Evolutionary conservation across 2,113 vertebrate species (phyloP), one percentile per base, ranked within the genome.

Genomic region (Coreoperca whiteheadi): DNA sequence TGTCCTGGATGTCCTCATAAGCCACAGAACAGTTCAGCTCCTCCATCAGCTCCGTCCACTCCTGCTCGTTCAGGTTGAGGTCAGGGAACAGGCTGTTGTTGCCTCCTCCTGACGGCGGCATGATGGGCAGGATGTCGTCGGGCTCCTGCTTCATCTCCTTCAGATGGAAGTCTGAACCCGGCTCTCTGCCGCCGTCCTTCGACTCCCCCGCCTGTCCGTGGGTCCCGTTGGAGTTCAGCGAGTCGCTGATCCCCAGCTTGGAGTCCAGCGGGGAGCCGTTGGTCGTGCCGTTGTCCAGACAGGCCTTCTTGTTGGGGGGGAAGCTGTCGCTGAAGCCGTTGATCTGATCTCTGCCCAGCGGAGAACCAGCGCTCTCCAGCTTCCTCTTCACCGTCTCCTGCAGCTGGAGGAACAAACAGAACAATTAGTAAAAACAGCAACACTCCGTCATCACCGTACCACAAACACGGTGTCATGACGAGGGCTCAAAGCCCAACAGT

Each of bases 141-240:
- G 98, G 98, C 92, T 99, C 98, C 89, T 99, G 98, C 93, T 99
- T 99, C 94, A 98, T 95, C 84, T 99, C 97, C 77, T 98, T 99
- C 43, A 96, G 93, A 30, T 95, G 92, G 82, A 97, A 97, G 54
- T 96, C 95, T 0, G 32, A 53, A 0, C 32, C 74, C 0, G 91
- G 70, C 76, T 96, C 96, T 56, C 94, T 66, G 3, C 59, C 92
- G 91, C 68, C 93, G 20, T n/a, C 96, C 87, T 1, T 91, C 69
- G 95, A 76, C 48, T 97, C 96, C 1, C 93, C 95, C 23, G 95
- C 60, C 0, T 93, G 53, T 56, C 95, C 71, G 50, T 89, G 96
- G 4, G 94, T 96, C 59, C 97, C 97, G 8, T 96, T 96, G 11
- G 90, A 79, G n/a, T 90, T 79, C 1, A 96, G 94, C 8, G 94